Conservation (phyloP, 2,888 invertebrate genomes). For the Bembecia ichneumoniformis region DNA sequence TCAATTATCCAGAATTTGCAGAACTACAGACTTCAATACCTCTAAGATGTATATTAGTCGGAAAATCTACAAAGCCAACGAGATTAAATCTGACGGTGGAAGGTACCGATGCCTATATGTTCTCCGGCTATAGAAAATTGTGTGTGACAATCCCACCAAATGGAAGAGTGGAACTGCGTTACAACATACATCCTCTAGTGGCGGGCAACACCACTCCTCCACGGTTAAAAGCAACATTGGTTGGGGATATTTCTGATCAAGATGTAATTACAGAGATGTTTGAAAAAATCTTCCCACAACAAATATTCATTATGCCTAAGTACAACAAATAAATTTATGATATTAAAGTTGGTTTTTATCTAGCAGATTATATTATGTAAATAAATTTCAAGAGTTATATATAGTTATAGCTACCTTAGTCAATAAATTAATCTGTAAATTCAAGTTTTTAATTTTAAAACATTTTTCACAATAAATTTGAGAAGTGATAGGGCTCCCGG, state of each 20-base stretch:
- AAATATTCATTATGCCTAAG: constrained; percentile 70
- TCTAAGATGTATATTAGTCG: constrained; percentile 79
- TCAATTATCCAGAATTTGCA: constrained; percentile 80
- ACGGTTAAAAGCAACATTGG: constrained; percentile 65
- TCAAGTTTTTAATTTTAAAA: constrained; percentile 13
- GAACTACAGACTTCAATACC: constrained; percentile 80
- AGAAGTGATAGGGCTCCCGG: no score
- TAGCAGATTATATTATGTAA: constrained; percentile 33
- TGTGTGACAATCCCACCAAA: constrained; percentile 74
- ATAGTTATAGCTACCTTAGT: constrained; percentile 47
- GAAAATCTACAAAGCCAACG: constrained; percentile 79
- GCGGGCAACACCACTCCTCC: constrained; percentile 83
- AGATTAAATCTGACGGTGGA: constrained; percentile 83
- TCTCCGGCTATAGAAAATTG: constrained; percentile 92
- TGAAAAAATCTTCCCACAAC: constrained; percentile 61
- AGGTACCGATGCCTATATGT: constrained; percentile 93
- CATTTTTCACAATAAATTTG: no score
- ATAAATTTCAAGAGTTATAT: constrained; percentile 34
- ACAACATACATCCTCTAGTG: constrained; percentile 84
- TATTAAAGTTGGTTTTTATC: constrained; percentile 32
- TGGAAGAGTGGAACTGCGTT: constrained; percentile 74
- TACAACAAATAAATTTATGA: constrained; percentile 58
- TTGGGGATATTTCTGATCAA: constrained; percentile 50
- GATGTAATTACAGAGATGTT: constrained; percentile 60
- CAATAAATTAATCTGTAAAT: constrained; percentile 57